Base-by-base conservation (phyloP, 2,113 vertebrate genomes). In the Poeciliopsis occidentalis region DNA sequence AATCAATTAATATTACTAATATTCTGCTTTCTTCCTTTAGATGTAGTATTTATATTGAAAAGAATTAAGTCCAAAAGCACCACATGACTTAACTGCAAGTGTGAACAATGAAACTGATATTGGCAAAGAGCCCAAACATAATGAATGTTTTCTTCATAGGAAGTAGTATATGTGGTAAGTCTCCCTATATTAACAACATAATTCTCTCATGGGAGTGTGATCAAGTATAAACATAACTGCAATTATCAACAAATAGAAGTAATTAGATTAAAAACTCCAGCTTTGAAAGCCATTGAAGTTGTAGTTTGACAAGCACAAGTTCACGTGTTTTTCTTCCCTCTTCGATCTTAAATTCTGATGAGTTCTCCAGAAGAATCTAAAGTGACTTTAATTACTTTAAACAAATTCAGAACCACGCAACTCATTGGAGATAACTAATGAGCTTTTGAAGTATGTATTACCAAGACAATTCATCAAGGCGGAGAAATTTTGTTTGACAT, bases 341-440 rank as follows among this genome's bases (percentile, higher is more conserved):
- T 84, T 80, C 61, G 39, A 62, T 63, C 32, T 66, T 84, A 73
- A 86, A 78, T 26, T 80, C 41, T 87, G 88, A 92, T 84, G 75
- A 63, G 31, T 81, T 57, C 62, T 62, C 5, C 41, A 84, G 79
- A 87, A 87, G 91, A 81, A 87, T 91, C 89, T 85, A 87, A 85
- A 80, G 76, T 81, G 64, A 85, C 87, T 75, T 80, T 73, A 85
- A 85, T 88, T 75, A 88, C 71, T 83, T 88, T 78, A 79, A 91
- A 82, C 81, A 78, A 84, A 83, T 89, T 84, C 71, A 78, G 39
- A 66, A 17, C 73, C 88, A 85, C 73, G 71, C 61, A 47, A 85
- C 67, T 87, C 73, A 84, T 89, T 89, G 76, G 76, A 79, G 69
- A 73, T 66, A 32, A 64, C 60, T 85, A 89, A 92, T 89, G 88